A percentile compares a stretch with the other conserved stretches of the same genome.
Conservation (phyloP, 2,113 vertebrate genomes). For the Andinoacara biseriatus region DNA sequence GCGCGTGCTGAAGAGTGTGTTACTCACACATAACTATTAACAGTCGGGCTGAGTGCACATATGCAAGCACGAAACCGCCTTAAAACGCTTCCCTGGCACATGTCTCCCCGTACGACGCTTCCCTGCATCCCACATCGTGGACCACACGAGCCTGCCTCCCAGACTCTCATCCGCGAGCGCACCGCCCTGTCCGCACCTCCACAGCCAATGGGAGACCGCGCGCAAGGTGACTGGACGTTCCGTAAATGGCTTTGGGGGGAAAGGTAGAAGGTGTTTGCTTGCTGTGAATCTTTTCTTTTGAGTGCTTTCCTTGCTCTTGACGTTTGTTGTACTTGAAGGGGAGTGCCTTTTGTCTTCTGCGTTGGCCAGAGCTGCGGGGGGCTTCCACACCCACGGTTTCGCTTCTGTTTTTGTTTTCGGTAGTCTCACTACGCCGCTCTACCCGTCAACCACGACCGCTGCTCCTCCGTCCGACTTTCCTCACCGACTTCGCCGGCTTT, state of each 20-base stretch:
- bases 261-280: slow-evolving; percentile 78
- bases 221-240: slow-evolving; percentile 83
- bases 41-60: neutral
- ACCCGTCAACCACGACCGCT: slow-evolving; percentile 28
- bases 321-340: slow-evolving; percentile 50
- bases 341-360: slow-evolving; percentile 25
- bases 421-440: slow-evolving; percentile 26
- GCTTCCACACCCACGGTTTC: slow-evolving; percentile 8
- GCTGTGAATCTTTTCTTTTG: slow-evolving; percentile 8
- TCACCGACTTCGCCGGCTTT: slow-evolving; percentile 31
- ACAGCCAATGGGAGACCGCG: slow-evolving; percentile 88
- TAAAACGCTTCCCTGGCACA: neutral
- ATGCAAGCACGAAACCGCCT: slow-evolving; percentile 11
- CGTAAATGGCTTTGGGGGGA: slow-evolving; percentile 85
- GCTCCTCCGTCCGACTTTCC: slow-evolving; percentile 34
- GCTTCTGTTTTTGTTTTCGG: slow-evolving; percentile 11
- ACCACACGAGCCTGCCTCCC: slow-evolving; percentile 37
- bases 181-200: slow-evolving; percentile 60
- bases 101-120: neutral
- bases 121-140: neutral
- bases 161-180: slow-evolving; percentile 58
- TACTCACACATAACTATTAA: neutral
- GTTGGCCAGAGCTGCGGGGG: slow-evolving; percentile 1
- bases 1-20: neutral
- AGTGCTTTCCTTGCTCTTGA: slow-evolving; percentile 54